Base-by-base conservation (phyloP, 2,888 invertebrate species). In the Desoria tigrina region DNA sequence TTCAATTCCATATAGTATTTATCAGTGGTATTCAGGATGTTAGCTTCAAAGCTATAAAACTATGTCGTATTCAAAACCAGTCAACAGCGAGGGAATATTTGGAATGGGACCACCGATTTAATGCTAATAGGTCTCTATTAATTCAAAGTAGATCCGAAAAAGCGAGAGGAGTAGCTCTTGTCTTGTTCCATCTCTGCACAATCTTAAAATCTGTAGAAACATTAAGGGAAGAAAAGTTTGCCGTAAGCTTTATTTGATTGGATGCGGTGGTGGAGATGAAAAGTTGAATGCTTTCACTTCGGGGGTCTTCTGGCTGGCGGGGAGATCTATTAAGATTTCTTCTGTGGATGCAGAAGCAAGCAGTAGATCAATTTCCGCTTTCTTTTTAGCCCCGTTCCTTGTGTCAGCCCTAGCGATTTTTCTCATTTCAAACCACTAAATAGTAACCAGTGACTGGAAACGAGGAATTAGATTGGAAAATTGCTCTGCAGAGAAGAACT, bases 321-420 rank as follows among this genome's bases (percentile, higher is more conserved):
- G 16, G 7, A 57, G 56, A 57, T 57, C 56, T 57, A 57, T 57
- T 58, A 58, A 58, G 58, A 58, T 58, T 58, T 58, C 39, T 58
- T 58, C 27, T 21, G 3, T 42, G n/a, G 21, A 24, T 32, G 37
- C 32, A 32, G 32, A 11, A 18, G 14, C 28, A 55, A 42, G n/a
- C 14, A 28, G 58, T 27, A 45, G 58, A 58, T 58, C 42, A 58
- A 58, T 58, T 58, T 58, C 58, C 58, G 58, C 24, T 58, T 58
- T 45, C 58, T 45, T 39, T 26, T 39, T 11, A 6, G 18, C 42
- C 26, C 24, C 16, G 18, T 55, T 2, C 6, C 24, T 24, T 51
- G 49, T 16, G 49, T 49, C 21, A 16, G 49, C 24, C 26, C 45
- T 18, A 51, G 26, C 7, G 4, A n/a, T 51, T 51, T 21, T 7